Percentiles rank a stretch among this genome's conserved stretches.
Conservation (phyloP, 2,113 vertebrate species). For the Oncorhynchus keta region DNA sequence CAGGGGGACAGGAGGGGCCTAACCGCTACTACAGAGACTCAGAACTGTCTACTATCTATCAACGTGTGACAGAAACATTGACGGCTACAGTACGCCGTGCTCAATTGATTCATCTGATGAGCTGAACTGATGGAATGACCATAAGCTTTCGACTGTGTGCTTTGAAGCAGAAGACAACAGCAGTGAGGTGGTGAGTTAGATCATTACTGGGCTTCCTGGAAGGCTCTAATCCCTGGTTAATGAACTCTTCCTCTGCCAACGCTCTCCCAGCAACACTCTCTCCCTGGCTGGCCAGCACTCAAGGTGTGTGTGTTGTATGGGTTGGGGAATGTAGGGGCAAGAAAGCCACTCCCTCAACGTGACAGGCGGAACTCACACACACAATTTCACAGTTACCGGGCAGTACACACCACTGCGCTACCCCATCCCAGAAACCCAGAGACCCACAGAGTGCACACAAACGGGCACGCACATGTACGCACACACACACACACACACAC, state of each 20-base stretch:
- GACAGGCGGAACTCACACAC: constrained; percentile 70
- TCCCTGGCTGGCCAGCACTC: constrained; percentile 13
- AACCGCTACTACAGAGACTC: constrained; percentile 29
- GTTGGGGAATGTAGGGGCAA: constrained; percentile 38
- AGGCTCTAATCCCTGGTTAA: constrained; percentile 77
- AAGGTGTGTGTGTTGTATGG: not conserved
- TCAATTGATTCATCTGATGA: not conserved
- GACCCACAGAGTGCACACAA: constrained; percentile 38
- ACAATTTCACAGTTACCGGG: constrained; percentile 74
- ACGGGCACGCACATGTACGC: not conserved
- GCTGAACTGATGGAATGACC: not conserved
- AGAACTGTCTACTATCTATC: constrained; percentile 46
- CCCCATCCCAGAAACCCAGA: constrained; percentile 61
- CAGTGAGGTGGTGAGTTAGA: constrained; percentile 27
- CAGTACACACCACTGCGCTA: constrained; percentile 66
- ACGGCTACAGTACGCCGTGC: not conserved
- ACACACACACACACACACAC: not conserved
- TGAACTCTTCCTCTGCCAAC: constrained; percentile 67
- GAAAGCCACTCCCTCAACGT: constrained; percentile 64
- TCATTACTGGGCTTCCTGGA: constrained; percentile 52
- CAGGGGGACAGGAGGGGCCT: not conserved
- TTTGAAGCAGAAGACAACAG: constrained; percentile 27
- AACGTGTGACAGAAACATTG: constrained; percentile 38
- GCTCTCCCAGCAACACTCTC: constrained; percentile 50
- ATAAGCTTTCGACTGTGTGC: not conserved